These are phyloP conservation scores for Acropora tenuis DNA, from an alignment of 64 coral and sea anemone species.

Conservation along the genomic window DNA sequence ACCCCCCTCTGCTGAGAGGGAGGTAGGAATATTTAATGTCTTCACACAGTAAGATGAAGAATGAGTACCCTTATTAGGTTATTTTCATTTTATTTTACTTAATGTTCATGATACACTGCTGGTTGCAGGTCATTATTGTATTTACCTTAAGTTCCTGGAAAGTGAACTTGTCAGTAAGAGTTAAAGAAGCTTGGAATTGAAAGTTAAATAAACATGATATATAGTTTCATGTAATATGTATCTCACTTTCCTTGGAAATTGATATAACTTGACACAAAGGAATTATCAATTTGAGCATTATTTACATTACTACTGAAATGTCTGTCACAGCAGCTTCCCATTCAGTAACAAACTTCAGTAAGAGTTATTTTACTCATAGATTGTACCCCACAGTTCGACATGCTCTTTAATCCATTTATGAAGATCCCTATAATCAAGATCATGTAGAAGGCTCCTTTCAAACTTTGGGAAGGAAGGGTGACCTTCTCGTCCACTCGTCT, in stretches of 20 bases:
- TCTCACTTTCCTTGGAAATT: not conserved
- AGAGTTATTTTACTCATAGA: not conserved
- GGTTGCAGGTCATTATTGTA: not conserved
- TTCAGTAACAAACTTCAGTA: not conserved
- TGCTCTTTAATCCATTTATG: slow-evolving; percentile 12
- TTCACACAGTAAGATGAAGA: not conserved
- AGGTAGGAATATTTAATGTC: too few relatives aligned
- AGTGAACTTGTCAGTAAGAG: not conserved
- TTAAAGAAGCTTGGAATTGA: not conserved
- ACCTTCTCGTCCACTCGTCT: not conserved
- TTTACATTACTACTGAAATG: not conserved
- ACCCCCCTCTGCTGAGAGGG: not conserved
- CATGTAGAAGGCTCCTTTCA: not conserved
- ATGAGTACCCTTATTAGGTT: not conserved
- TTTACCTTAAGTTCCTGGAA: not conserved
- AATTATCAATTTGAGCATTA: not conserved
- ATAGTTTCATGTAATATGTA: not conserved
- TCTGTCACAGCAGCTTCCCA: not conserved
- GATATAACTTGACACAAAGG: not conserved
- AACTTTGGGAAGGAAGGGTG: slow-evolving; percentile 28
- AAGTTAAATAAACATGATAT: not conserved
- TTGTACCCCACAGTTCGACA: not conserved
- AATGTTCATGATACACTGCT: slow-evolving; percentile 2
- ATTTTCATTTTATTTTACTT: not conserved
- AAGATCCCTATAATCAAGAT: slow-evolving; percentile 11